Percentiles rank a stretch among this genome's conserved stretches.
These are phyloP conservation scores for Oophaga pumilio DNA, from an alignment of 2,113 vertebrate species.

Conservation along the genomic window DNA sequence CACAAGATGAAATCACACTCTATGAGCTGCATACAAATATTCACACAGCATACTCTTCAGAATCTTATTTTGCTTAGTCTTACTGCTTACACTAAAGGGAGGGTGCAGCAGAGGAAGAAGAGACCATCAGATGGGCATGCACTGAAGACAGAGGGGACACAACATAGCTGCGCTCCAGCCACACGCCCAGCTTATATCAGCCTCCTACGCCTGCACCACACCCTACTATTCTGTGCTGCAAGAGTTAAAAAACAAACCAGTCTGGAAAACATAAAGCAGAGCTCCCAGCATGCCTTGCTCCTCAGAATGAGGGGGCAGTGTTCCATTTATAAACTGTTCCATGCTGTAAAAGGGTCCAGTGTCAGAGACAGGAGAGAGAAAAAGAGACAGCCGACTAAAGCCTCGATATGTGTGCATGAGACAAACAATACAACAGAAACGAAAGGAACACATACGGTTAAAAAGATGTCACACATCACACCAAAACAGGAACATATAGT, in stretches of 20 bases:
- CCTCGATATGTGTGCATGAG: too few species aligned
- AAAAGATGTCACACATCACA: neutral
- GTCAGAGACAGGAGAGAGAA: constrained; percentile 51
- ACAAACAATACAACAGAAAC: neutral
- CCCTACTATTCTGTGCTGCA: neutral
- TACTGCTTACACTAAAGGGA: too few species aligned
- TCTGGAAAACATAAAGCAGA: constrained; percentile 54
- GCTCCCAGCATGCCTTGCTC: constrained; percentile 48
- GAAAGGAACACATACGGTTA: neutral
- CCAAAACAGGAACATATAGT: neutral
- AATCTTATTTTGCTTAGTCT: too few species aligned
- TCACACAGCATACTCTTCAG: too few species aligned
- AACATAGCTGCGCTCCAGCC: neutral
- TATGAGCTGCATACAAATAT: too few species aligned
- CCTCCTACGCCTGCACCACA: constrained; percentile 11
- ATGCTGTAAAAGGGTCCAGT: constrained; percentile 74
- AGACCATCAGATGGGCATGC: too few species aligned
- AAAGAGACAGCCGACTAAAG: neutral
- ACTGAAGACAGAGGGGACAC: neutral
- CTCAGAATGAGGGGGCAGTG: constrained; percentile 73
- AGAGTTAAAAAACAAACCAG: constrained; percentile 16
- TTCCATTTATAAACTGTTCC: constrained; percentile 79
- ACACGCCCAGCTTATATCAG: neutral
- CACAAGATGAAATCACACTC: too few species aligned
- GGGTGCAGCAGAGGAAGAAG: too few species aligned